Conservation (phyloP, 2,888 invertebrate species). For the Thymelicus sylvestris region DNA sequence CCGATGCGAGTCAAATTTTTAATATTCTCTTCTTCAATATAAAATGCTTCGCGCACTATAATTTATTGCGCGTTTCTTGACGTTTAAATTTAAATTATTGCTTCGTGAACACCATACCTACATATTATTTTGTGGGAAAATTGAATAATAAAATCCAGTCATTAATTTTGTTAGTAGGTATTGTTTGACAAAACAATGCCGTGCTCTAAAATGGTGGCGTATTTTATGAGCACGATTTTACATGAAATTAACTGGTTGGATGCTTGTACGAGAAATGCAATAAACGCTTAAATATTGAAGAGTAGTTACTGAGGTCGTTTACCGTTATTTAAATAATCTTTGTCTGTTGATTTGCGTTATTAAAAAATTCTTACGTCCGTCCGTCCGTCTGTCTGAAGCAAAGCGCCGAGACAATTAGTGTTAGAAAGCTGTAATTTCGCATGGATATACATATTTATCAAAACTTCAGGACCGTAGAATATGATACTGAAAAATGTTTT, state of each 20-base stretch:
- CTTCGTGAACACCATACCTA: slow-evolving; percentile 29
- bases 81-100: slow-evolving; percentile 37
- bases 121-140: slow-evolving; percentile 32
- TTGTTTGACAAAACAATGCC: slow-evolving; percentile 30
- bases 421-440: too few relatives aligned
- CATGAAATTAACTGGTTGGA: neutral
- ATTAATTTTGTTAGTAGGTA: slow-evolving; percentile 19
- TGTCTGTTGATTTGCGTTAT: too few relatives aligned
- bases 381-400: too few relatives aligned
- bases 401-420: too few relatives aligned
- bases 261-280: neutral
- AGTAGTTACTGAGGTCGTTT: too few relatives aligned
- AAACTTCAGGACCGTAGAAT: too few relatives aligned
- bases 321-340: too few relatives aligned
- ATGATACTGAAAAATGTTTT: too few relatives aligned
- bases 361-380: too few relatives aligned
- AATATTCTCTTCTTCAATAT: slow-evolving; percentile 34
- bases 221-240: slow-evolving; percentile 3
- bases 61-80: slow-evolving; percentile 34
- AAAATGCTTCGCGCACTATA: slow-evolving; percentile 28
- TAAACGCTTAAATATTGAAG: neutral
- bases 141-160: slow-evolving; percentile 35
- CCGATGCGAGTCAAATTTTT: slow-evolving; percentile 27
- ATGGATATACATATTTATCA: too few relatives aligned
- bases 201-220: slow-evolving; percentile 11